Evolutionary conservation across 2,113 vertebrate species (phyloP).

Genomic region (Lophotis ruficrista): DNA sequence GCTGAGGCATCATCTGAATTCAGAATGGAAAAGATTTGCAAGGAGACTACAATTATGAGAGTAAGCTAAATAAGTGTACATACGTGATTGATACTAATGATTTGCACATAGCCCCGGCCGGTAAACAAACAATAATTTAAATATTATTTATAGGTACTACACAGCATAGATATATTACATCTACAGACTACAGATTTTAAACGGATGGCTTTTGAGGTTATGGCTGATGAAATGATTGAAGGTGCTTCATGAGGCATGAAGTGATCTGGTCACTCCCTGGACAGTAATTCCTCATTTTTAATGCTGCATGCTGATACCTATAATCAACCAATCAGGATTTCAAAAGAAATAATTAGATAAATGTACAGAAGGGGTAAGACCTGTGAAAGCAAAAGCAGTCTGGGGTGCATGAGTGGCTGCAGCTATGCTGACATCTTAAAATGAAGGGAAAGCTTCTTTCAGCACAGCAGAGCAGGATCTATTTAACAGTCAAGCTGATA

Average conservation of each 20-base stretch:
- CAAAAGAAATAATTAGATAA: background rate
- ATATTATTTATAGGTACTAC: background rate
- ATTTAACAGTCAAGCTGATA: background rate
- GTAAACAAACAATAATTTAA: background rate
- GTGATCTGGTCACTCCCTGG: background rate
- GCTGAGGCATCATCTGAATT: conserved; percentile 94
- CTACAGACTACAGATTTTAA: background rate
- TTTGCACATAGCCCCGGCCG: conserved; percentile 84
- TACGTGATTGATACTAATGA: conserved; percentile 62
- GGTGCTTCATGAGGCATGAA: background rate
- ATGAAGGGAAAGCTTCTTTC: background rate
- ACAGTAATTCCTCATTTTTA: background rate
- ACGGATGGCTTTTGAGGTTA: background rate
- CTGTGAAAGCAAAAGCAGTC: background rate
- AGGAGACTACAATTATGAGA: conserved; percentile 97
- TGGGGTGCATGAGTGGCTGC: background rate
- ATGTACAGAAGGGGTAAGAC: background rate
- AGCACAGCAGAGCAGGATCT: background rate
- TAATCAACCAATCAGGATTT: background rate
- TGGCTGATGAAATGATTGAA: background rate
- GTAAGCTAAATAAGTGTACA: conserved; percentile 83
- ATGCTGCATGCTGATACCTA: background rate
- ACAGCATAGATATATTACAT: background rate
- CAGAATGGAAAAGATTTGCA: conserved; percentile 99
- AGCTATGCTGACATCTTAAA: background rate